Conservation (phyloP, 2,113 vertebrate species). For the Poecilia latipinna region DNA sequence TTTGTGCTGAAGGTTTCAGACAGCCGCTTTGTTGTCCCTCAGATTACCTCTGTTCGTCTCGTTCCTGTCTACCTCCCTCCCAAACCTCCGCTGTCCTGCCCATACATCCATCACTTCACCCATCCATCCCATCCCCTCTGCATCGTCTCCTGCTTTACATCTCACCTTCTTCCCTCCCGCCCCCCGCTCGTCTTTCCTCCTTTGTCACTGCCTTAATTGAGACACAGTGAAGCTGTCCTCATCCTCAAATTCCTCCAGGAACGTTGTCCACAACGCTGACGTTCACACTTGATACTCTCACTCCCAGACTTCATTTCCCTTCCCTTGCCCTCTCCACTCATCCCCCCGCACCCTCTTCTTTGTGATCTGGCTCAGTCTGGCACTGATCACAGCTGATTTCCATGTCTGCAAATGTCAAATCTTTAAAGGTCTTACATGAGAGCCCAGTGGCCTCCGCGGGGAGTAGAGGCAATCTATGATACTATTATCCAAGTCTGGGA, state of each 20-base stretch:
- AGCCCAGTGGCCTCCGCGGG: conserved; percentile 24
- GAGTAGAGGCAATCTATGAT: conserved; percentile 32
- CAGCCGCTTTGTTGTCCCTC: conserved; percentile 48
- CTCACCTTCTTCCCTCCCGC: not conserved
- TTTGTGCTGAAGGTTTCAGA: conserved; percentile 37
- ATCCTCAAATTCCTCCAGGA: conserved; percentile 1
- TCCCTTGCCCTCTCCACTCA: not conserved
- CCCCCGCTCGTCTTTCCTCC: not conserved
- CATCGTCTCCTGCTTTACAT: not conserved
- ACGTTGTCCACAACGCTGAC: not conserved
- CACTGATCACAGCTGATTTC: conserved; percentile 50
- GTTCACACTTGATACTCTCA: conserved; percentile 2
- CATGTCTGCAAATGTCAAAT: conserved; percentile 73
- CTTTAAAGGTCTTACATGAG: conserved; percentile 53
- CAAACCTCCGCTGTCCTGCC: not conserved
- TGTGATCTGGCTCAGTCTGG: not conserved
- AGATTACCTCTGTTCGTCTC: conserved; percentile 2
- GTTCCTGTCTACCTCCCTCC: conserved; percentile 5
- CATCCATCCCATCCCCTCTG: not conserved
- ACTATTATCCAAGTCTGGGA: conserved; percentile 30
- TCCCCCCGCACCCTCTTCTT: not conserved
- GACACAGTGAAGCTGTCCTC: conserved; percentile 13
- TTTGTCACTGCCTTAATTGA: conserved; percentile 49
- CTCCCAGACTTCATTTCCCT: not conserved
- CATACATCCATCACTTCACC: conserved; percentile 5